Percentiles rank a stretch among this genome's conserved stretches.
Conservation (phyloP, 2,888 invertebrate species). For the Zygothrica quintamaculata region DNA sequence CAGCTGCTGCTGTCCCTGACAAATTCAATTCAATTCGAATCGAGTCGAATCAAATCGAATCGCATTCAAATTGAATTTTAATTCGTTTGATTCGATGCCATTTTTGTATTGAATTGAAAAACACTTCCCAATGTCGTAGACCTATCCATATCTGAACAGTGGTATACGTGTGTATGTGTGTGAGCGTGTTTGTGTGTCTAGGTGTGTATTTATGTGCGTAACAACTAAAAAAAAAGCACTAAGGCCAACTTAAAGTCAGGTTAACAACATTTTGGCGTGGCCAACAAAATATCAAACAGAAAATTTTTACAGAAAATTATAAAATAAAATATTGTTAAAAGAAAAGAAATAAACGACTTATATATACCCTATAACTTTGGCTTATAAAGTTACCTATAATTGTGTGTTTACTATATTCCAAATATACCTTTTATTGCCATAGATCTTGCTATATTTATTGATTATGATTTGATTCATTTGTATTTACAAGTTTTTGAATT, state of each 20-base stretch:
- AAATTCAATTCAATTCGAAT: slow-evolving; percentile 39
- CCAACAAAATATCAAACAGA: slow-evolving; percentile 31
- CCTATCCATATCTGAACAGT: too few relatives aligned
- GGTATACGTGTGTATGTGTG: too few relatives aligned
- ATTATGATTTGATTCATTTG: too few relatives aligned
- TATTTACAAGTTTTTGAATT: too few relatives aligned
- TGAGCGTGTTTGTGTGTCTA: too few relatives aligned
- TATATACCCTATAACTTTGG: background rate
- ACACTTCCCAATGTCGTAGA: slow-evolving; percentile 40
- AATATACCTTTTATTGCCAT: too few relatives aligned
- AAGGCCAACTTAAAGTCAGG: slow-evolving; percentile 56
- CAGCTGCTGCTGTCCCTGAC: too few relatives aligned
- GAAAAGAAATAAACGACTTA: background rate
- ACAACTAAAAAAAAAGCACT: slow-evolving; percentile 45
- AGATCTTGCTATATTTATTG: too few relatives aligned
- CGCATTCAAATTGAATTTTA: slow-evolving; percentile 47
- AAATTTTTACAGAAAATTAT: slow-evolving; percentile 12
- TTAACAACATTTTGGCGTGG: slow-evolving; percentile 69
- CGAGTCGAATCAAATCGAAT: slow-evolving; percentile 22
- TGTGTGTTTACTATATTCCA: too few relatives aligned
- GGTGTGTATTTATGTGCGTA: background rate
- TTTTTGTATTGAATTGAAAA: slow-evolving; percentile 37
- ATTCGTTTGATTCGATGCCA: slow-evolving; percentile 30
- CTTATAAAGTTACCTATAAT: too few relatives aligned
- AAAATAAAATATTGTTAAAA: slow-evolving; percentile 7